Percentiles rank a stretch among this genome's conserved stretches.
Evolutionary conservation across 2,888 invertebrate species (phyloP).

Genomic region (Spialia ferax): DNA sequence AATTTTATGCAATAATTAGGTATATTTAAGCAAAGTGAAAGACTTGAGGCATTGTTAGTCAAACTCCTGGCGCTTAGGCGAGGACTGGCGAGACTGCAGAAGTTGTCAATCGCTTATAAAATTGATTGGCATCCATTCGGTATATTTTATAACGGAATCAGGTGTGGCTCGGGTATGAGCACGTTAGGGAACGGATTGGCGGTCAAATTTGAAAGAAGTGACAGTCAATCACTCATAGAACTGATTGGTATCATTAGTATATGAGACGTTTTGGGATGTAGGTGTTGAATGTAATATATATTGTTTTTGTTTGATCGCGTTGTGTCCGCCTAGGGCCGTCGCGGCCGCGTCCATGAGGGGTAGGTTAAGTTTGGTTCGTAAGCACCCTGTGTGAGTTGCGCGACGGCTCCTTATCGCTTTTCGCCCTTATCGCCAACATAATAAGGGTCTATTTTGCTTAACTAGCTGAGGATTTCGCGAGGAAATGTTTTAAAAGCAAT

Average conservation of each 20-base stretch:
- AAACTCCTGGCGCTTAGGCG: background rate
- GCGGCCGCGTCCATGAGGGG: conserved; percentile 61
- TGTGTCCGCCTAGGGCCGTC: conserved; percentile 51
- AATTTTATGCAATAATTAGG: conserved; percentile 34
- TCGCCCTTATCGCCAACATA: background rate
- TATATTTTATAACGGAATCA: conserved; percentile 16
- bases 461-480: background rate
- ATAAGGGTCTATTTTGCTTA: background rate
- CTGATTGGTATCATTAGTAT: conserved; percentile 6
- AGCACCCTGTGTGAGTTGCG: conserved; percentile 69
- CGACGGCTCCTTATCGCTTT: conserved; percentile 39
- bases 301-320: conserved; percentile 26
- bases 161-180: background rate
- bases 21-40: conserved; percentile 26
- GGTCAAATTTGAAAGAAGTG: background rate
- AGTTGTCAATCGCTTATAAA: conserved; percentile 39
- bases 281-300: background rate
- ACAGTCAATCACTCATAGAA: conserved; percentile 11
- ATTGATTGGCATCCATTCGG: conserved; percentile 29
- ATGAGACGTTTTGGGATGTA: conserved; percentile 4
- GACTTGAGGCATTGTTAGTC: conserved; percentile 22
- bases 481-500: too few relatives aligned
- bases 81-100: conserved; percentile 20
- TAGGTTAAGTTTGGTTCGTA: conserved; percentile 75
- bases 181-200: background rate